Evolutionary conservation across 2,888 invertebrate species (phyloP), one percentile per base, ranked within the genome.

Genomic region (Mythimna loreyi): DNA sequence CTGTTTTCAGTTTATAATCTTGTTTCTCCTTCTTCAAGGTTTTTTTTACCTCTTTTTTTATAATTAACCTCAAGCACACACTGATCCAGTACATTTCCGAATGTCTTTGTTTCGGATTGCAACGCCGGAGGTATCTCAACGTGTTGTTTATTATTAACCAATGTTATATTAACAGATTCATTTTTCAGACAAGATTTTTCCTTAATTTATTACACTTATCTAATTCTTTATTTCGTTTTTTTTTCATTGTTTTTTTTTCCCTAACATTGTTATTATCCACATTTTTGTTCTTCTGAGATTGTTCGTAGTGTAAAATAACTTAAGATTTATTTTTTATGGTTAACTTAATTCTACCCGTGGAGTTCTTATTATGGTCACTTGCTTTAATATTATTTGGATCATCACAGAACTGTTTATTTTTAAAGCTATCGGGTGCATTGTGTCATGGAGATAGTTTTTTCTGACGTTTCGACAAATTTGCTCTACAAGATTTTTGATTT

Each of bases 1-100:
- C 96, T 79, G 96, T 96, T 28, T 98, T 96, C 84, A 97, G 96
- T 86, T 98, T 97, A 87, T 98, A 98, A 87, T 98, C 98, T 84
- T 97, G 97, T 85, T 95, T 95, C 93, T 97, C 97, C 83, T 96
- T 97, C 86, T 97, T 97, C 28, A 95, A 93, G 0, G 96, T 96
- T 79, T 92, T 94, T 81, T 95, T 94, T 13, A 82, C 79, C 72
- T 94, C 93, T 40, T 88, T 88, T 58, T 88, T 90, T 59, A 86
- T 85, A n/a, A 23, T 87, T 78, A 49, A 82, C 84, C 49, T 89
- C 85, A 56, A 78, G 62, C 57, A 86, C 87, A 59, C 85, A 79
- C 60, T 86, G 87, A 72, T 90, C 92, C 33, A 85, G 67, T 78
- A 92, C 92, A 23, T 93, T 92, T 19, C 93, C 93, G 69, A 91